phyloP scores from a whole-genome alignment of 1,140 invertebrate genomes.

The Ptiloglossa arizonensis region DNA sequence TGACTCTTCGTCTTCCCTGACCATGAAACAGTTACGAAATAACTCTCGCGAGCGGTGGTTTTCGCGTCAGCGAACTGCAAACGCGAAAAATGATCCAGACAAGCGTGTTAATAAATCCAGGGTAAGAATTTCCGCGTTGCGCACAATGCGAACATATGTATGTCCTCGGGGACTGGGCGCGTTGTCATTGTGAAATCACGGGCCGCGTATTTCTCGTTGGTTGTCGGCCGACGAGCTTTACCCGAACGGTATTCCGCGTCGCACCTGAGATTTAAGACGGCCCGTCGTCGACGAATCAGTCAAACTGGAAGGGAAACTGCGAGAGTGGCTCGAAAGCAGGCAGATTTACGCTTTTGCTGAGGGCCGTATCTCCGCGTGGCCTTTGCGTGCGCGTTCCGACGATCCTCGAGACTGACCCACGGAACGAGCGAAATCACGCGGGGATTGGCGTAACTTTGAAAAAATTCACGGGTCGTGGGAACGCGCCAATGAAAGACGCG shows the following conservation, averaged over 20 bases:
- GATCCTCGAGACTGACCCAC: neutral
- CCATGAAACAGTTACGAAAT: no score
- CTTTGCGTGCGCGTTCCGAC: conserved; percentile 19
- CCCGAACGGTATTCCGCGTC: neutral
- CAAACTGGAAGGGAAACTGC: neutral
- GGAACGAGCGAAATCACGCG: neutral
- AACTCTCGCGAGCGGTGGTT: no score
- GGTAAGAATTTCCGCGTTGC: neutral
- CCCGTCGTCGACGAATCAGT: conserved; percentile 29
- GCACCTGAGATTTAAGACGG: conserved; percentile 14
- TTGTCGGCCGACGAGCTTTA: neutral
- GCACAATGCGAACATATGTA: neutral
- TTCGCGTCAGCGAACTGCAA: no score
- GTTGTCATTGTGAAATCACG: neutral
- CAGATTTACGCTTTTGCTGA: conserved; percentile 24
- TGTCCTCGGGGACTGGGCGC: neutral
- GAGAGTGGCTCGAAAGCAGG: neutral
- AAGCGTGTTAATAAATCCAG: neutral
- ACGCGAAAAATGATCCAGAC: no score
- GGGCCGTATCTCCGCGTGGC: neutral
- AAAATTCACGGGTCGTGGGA: conserved; percentile 12
- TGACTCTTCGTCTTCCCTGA: no score
- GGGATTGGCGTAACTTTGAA: neutral
- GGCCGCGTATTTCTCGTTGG: no score
- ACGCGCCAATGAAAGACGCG: neutral